Percentiles rank a stretch among this genome's conserved stretches.
These are phyloP conservation scores for Zosterops lateralis DNA, from an alignment of 2,113 vertebrate species.

Conservation along the genomic window DNA sequence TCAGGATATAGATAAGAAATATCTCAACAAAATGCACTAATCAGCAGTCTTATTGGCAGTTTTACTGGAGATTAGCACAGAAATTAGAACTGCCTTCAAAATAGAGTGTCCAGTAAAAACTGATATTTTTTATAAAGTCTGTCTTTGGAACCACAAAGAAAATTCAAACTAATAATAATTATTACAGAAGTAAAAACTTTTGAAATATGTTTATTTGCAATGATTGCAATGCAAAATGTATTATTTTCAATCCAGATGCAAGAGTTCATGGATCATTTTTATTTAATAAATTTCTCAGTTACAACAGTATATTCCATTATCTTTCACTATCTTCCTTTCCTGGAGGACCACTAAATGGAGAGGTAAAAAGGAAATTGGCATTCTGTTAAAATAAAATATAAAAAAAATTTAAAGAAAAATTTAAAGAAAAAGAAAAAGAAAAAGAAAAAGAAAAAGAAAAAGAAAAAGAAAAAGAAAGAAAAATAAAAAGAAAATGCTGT, in stretches of 20 bases:
- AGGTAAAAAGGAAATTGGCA: neutral
- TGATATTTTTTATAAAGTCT: neutral
- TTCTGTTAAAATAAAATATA: neutral
- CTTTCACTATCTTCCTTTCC: neutral
- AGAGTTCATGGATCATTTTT: neutral
- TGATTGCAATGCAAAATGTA: neutral
- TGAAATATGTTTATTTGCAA: neutral
- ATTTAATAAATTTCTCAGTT: neutral
- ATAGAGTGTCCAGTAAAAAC: neutral
- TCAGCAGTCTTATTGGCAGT: neutral
- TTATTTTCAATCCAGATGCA: neutral
- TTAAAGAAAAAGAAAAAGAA: too few species aligned
- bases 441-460: too few species aligned
- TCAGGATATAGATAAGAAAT: neutral
- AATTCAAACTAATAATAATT: neutral
- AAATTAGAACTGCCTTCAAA: neutral
- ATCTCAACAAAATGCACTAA: neutral
- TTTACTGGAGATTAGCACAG: neutral
- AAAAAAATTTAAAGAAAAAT: too few species aligned
- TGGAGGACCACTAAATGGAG: accelerated
- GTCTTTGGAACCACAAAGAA: neutral
- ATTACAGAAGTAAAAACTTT: neutral
- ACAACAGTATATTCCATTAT: neutral
- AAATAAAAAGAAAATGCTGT: accelerated
- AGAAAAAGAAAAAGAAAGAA: too few species aligned